A percentile compares a stretch with the other conserved stretches of the same genome.
phyloP scores from a whole-genome alignment of 2,888 invertebrate genomes.

The Allygus modestus region DNA sequence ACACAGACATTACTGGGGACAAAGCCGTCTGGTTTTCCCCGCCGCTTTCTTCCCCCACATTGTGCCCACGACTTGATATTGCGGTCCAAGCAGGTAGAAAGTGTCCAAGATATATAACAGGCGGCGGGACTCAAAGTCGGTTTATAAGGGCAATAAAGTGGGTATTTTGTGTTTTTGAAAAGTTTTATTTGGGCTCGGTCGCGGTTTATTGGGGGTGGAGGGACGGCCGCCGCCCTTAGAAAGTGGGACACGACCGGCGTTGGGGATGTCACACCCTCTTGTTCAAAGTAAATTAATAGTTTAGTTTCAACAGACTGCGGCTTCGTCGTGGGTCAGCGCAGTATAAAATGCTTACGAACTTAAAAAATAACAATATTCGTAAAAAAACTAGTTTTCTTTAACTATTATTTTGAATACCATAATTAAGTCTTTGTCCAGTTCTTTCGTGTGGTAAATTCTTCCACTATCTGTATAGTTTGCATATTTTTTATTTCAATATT shows the following conservation, averaged over 20 bases:
- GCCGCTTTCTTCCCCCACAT: background rate
- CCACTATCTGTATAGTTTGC: too few species aligned
- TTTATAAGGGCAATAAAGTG: conserved; percentile 47
- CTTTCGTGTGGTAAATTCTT: too few species aligned
- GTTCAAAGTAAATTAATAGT: background rate
- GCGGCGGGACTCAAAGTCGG: conserved; percentile 43
- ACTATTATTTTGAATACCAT: too few species aligned
- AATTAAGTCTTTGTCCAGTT: too few species aligned
- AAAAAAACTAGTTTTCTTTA: too few species aligned
- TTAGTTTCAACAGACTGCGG: background rate
- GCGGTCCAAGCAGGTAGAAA: conserved; percentile 42
- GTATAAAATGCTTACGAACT: too few species aligned
- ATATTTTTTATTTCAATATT: too few species aligned
- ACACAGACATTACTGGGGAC: background rate
- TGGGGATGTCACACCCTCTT: conserved; percentile 19
- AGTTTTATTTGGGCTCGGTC: conserved; percentile 34
- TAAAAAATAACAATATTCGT: too few species aligned
- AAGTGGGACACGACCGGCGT: conserved; percentile 37
- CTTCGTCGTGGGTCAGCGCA: too few species aligned
- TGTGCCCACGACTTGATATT: conserved; percentile 27
- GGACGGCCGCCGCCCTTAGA: conserved; percentile 30
- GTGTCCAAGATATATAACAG: conserved; percentile 33
- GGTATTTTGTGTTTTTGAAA: conserved; percentile 55
- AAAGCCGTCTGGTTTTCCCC: background rate
- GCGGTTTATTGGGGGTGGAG: conserved; percentile 52